Evolutionary conservation across 2,113 vertebrate genomes (phyloP).

Genomic region (Mola mola): DNA sequence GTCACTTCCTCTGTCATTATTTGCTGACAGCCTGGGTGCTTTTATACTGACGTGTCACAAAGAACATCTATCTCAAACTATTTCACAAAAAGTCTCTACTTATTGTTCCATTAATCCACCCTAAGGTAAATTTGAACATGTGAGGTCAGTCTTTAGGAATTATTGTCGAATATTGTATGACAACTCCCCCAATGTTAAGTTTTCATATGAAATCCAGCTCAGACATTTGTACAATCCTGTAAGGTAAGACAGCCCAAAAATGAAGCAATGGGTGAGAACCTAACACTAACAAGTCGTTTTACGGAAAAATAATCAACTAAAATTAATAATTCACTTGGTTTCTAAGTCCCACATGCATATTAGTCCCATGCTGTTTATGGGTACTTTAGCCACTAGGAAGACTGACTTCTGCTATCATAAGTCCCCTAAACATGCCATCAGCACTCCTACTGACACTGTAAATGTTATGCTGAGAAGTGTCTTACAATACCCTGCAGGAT

Average conservation of each 20-base stretch:
- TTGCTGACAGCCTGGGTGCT: conserved; percentile 68
- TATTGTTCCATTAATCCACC: conserved; percentile 43
- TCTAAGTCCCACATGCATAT: background rate
- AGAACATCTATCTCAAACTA: conserved; percentile 54
- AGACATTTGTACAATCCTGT: no score
- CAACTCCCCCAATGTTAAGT: no score
- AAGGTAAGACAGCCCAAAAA: no score
- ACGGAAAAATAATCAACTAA: background rate
- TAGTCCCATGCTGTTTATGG: background rate
- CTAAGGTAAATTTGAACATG: no score
- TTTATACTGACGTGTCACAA: conserved; percentile 62
- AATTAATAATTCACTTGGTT: background rate
- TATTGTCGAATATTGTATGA: background rate
- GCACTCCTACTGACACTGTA: conserved; percentile 41
- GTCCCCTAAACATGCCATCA: conserved; percentile 49
- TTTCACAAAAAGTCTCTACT: conserved; percentile 44
- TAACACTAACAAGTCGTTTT: no score
- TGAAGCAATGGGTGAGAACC: no score
- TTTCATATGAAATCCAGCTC: no score
- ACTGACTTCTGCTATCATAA: conserved; percentile 32
- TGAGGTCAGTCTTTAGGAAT: no score
- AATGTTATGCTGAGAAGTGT: conserved; percentile 35
- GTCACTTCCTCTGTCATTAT: conserved; percentile 77
- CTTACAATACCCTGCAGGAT: conserved; percentile 15
- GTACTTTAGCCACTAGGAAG: conserved; percentile 20